These are phyloP conservation scores for Semotilus atromaculatus DNA, from an alignment of 2,797 vertebrate species.

Conservation along the genomic window DNA sequence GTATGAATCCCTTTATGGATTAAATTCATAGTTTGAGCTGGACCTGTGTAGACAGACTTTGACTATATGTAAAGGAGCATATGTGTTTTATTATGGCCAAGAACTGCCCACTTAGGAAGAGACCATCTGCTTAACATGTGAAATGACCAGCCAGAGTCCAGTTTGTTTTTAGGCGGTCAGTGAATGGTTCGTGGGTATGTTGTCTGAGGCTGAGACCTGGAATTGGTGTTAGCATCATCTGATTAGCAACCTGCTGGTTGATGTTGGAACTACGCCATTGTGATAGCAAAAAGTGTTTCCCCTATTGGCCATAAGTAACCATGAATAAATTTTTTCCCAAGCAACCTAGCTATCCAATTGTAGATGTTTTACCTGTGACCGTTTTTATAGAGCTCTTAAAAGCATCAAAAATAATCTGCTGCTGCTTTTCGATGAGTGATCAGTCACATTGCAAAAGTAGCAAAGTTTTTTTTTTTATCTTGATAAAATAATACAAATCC, in stretches of 20 bases:
- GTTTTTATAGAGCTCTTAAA: not conserved
- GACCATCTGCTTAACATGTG: constrained; percentile 6
- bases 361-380: not conserved
- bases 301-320: not conserved
- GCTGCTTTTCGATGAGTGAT: not conserved
- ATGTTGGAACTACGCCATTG: not conserved
- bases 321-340: not conserved
- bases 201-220: not conserved
- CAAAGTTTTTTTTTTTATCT: not conserved
- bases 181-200: not conserved
- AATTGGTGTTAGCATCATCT: not conserved
- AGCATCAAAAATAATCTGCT: not conserved
- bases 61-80: not conserved
- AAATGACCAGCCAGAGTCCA: not conserved
- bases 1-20: not conserved
- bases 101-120: not conserved
- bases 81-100: not conserved
- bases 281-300: not conserved
- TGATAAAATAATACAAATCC: not conserved
- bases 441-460: not conserved
- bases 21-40: not conserved
- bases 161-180: not conserved
- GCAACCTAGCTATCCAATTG: not conserved
- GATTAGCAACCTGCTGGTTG: not conserved
- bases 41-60: not conserved